phyloP scores from a whole-genome alignment of 2,797 vertebrate species.

The Sebastes dallii region DNA sequence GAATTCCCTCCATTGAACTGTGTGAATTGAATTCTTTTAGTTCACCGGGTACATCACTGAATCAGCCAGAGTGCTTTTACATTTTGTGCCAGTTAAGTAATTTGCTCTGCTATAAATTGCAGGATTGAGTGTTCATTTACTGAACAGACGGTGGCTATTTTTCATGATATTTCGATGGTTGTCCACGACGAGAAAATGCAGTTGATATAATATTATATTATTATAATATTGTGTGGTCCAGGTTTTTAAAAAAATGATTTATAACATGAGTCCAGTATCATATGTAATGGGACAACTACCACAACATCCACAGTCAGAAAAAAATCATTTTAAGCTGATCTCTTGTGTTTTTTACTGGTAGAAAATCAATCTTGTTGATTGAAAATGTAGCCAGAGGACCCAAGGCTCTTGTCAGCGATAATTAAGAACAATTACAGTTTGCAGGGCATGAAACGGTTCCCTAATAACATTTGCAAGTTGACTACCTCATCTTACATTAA shows the following conservation, averaged over 20 bases:
- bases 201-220: not conserved
- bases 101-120: slow-evolving; percentile 35
- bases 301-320: slow-evolving; percentile 2
- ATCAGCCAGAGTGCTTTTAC: slow-evolving; percentile 24
- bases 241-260: not conserved
- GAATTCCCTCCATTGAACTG: slow-evolving; percentile 7
- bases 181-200: not conserved
- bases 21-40: slow-evolving; percentile 16
- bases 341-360: not conserved
- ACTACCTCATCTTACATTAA: not conserved
- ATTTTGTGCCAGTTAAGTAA: slow-evolving; percentile 37
- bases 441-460: slow-evolving; percentile 24
- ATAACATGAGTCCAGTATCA: not conserved
- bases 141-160: not conserved
- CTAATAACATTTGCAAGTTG: slow-evolving; percentile 25
- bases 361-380: slow-evolving; percentile 10
- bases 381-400: not conserved
- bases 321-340: not conserved
- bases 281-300: not conserved
- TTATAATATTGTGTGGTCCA: not conserved
- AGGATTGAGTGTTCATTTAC: not conserved
- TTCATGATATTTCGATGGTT: not conserved
- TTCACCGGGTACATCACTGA: slow-evolving; percentile 18
- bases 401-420: slow-evolving; percentile 14
- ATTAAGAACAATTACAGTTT: slow-evolving; percentile 29